Percentiles rank a stretch among this genome's conserved stretches.
Conservation (phyloP, 2,888 invertebrate species). For the Stegophylla sp. region DNA sequence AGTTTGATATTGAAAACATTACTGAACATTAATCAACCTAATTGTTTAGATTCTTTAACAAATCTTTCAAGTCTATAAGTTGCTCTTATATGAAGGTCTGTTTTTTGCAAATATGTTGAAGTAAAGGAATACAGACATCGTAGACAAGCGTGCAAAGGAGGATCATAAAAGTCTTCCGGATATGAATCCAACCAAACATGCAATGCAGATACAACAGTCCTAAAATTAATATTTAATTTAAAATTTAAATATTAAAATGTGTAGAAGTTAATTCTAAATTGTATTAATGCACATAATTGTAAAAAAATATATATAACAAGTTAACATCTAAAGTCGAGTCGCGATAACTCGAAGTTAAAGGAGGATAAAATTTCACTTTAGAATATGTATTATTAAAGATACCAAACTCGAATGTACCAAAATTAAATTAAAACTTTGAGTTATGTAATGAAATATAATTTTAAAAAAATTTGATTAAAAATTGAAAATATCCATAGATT, state of each 20-base stretch:
- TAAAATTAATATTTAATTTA: slow-evolving; percentile 65
- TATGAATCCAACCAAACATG: slow-evolving; percentile 98
- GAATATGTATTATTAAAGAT: no score
- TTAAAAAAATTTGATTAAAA: no score
- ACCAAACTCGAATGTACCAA: no score
- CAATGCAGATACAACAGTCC: slow-evolving; percentile 85
- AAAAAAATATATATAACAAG: no score
- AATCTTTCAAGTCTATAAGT: slow-evolving; percentile 80
- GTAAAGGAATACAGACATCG: slow-evolving; percentile 85
- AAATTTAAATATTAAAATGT: not conserved
- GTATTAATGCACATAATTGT: no score
- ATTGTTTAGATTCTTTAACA: slow-evolving; percentile 67
- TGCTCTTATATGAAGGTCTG: slow-evolving; percentile 81
- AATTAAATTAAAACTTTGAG: no score
- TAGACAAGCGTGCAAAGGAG: slow-evolving; percentile 80
- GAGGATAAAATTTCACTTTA: no score
- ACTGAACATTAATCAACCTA: slow-evolving; percentile 8
- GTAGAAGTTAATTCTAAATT: no score
- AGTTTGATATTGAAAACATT: not conserved
- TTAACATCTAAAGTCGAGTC: no score
- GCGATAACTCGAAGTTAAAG: no score
- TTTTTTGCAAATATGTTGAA: slow-evolving; percentile 79
- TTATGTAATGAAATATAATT: no score
- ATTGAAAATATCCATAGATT: no score
- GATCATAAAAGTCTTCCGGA: slow-evolving; percentile 87